These are phyloP conservation scores for Carterocephalus palaemon DNA, from an alignment of 2,888 invertebrate species.

Conservation along the genomic window DNA sequence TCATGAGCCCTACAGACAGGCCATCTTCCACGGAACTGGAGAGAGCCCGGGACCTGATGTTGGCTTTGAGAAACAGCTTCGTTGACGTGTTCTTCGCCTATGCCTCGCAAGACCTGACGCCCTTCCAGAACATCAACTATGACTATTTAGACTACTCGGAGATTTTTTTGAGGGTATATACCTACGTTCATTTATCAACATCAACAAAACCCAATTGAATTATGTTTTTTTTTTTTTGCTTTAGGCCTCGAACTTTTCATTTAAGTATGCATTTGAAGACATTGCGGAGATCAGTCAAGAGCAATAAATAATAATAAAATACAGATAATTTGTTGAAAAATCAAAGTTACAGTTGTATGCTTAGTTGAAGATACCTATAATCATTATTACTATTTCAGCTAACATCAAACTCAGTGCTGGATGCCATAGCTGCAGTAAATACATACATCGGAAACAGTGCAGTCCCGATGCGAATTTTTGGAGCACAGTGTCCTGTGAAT, in stretches of 20 bases:
- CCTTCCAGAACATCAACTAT: conserved; percentile 68
- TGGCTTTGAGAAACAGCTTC: conserved; percentile 61
- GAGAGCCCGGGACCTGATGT: conserved; percentile 59
- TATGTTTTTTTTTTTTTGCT: no score
- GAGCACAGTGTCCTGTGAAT: conserved; percentile 61
- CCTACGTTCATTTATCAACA: conserved; percentile 4
- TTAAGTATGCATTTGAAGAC: no score
- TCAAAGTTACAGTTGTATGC: no score
- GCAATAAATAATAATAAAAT: no score
- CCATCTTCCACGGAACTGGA: conserved; percentile 66
- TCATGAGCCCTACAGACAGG: conserved; percentile 71
- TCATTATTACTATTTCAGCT: conserved; percentile 4
- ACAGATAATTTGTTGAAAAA: no score
- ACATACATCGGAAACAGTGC: conserved; percentile 54
- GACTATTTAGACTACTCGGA: conserved; percentile 73
- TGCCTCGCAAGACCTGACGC: conserved; percentile 59
- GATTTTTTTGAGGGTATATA: conserved; percentile 58
- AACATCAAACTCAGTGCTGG: conserved; percentile 36
- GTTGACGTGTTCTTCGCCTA: conserved; percentile 78
- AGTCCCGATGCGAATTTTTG: conserved; percentile 61
- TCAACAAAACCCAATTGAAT: no score
- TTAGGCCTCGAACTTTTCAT: no score
- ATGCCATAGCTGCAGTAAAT: conserved; percentile 52
- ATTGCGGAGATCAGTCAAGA: no score
- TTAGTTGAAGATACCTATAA: no score